Percentiles rank a stretch among this genome's conserved stretches.
These are phyloP conservation scores for Manis pentadactyla DNA, from an alignment of 2,797 vertebrate species.

Conservation along the genomic window DNA sequence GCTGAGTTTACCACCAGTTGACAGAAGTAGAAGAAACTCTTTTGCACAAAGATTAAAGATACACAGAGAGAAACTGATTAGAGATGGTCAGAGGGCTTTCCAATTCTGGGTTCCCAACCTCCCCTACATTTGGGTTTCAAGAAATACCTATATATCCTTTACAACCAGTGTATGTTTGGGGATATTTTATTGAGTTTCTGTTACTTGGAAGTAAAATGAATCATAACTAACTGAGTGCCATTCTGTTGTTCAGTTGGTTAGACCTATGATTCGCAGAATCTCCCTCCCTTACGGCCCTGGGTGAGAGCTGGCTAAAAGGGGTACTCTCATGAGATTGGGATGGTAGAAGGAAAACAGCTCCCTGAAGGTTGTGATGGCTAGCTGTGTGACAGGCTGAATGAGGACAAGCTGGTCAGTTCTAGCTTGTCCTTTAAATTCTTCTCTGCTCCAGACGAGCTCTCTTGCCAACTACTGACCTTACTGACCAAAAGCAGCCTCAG, in stretches of 20 bases:
- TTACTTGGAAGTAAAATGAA: background rate
- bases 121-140: background rate
- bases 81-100: background rate
- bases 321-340: background rate
- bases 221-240: background rate
- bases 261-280: background rate
- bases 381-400: background rate
- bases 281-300: background rate
- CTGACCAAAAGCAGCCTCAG: no score
- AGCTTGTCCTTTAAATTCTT: background rate
- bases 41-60: background rate
- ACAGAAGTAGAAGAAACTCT: background rate
- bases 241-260: background rate
- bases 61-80: background rate
- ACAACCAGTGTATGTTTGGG: background rate
- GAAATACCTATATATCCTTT: background rate
- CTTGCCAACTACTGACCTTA: background rate
- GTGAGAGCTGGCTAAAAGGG: background rate
- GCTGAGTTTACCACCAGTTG: background rate
- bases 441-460: background rate
- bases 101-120: background rate
- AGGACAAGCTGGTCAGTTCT: background rate
- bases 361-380: background rate
- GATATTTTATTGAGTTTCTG: background rate
- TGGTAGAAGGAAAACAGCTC: background rate